Conservation (phyloP, 1,140 invertebrate species). For the Drosophila baimaii region DNA sequence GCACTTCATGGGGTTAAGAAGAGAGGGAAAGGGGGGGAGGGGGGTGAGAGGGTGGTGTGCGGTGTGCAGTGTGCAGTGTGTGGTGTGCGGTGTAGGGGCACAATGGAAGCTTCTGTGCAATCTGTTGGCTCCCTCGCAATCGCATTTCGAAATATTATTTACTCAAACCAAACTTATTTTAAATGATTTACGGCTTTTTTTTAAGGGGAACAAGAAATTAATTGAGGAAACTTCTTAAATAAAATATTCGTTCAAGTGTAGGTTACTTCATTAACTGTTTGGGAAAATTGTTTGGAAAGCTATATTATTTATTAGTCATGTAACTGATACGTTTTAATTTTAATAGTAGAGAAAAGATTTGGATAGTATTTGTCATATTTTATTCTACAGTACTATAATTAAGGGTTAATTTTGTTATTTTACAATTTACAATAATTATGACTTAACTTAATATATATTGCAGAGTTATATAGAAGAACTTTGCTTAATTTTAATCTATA, state of each 20-base stretch:
- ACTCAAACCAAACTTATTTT: neutral
- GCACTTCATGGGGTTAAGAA: slow-evolving; percentile 14
- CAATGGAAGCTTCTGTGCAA: slow-evolving; percentile 62
- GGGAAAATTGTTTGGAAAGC: neutral
- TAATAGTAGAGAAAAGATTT: too few relatives aligned
- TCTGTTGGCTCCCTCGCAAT: slow-evolving; percentile 55
- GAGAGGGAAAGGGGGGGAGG: neutral
- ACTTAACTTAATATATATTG: too few relatives aligned
- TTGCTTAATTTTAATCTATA: too few relatives aligned
- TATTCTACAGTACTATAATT: too few relatives aligned
- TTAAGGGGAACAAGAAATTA: neutral
- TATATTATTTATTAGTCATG: too few relatives aligned
- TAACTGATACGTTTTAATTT: too few relatives aligned
- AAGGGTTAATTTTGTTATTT: too few relatives aligned
- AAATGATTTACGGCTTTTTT: slow-evolving; percentile 24
- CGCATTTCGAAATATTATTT: slow-evolving; percentile 24
- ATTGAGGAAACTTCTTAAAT: neutral
- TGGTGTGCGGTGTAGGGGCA: slow-evolving; percentile 11
- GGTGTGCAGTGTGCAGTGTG: slow-evolving; percentile 2
- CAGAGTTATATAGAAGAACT: too few relatives aligned
- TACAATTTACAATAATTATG: too few relatives aligned
- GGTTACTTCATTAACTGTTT: neutral
- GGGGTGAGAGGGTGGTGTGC: neutral
- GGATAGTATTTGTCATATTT: too few relatives aligned
- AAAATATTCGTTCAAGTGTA: neutral